Base-by-base conservation (phyloP, 1,140 invertebrate genomes). In the Tachypleus tridentatus region DNA sequence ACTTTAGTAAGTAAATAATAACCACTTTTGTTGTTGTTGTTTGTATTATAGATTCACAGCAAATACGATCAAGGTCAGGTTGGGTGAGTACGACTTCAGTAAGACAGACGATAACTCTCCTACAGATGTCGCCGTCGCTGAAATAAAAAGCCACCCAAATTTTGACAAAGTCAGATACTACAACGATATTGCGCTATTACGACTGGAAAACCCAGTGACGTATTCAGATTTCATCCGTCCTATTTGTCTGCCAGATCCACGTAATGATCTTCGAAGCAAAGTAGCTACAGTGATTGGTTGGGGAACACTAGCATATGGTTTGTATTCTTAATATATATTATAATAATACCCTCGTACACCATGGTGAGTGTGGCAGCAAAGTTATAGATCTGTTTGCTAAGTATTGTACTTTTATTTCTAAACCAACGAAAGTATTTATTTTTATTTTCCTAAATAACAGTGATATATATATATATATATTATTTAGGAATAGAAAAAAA, bases 121-220 rank as follows among this genome's bases (percentile, higher is more conserved):
- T 29, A 61, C 64, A n/a, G 66, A 66, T 48, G 68, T 59, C 52
- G 49, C 7, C 7, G 57, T 61, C 47, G 56, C 51, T 0, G 51
- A 66, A 59, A 64, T 66, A 11, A 66, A 65, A 49, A 52, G 67
- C n/a, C 65, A 66, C 61, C 56, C 48, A 47, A 68, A 69, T 9
- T 76, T 73, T 64, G 70, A 72, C 62, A 63, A 61, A 3, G 56
- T 64, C n/a, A 75, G 70, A 3, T 69, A 73, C 7, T 70, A 73
- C 51, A 75, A 76, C 65, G 75, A 76, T 65, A 73, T 76, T 58
- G 73, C 75, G 47, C 48, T 76, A 1, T 58, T 76, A 50, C 72
- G 72, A 64, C 58, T 76, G 54, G 70, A 69, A 48, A 60, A 61
- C 7, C 65, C 70, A 1, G 68, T 71, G 7, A 65, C 63, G n/a